Evolutionary conservation across 1,140 invertebrate species (phyloP), one percentile per base, ranked within the genome.

Genomic region (Pectinophora gossypiella): DNA sequence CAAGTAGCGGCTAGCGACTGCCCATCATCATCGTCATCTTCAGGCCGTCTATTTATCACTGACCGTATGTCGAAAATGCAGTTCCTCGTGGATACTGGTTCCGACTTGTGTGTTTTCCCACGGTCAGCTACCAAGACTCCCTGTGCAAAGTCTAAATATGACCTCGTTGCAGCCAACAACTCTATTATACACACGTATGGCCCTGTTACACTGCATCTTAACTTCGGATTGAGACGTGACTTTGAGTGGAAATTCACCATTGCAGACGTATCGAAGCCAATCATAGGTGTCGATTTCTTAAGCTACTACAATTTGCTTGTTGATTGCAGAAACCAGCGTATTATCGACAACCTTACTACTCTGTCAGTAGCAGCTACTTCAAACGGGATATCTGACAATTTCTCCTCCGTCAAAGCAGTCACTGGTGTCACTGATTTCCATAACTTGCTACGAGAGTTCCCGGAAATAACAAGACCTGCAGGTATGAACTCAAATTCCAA

Each of bases 261-360:
- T 0, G 85, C 84, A 1, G 75, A 87, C 42, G 68, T 88, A 3
- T 43, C 57, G 0, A 64, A 48, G 10, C 61, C 59, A 0, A 68
- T 68, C 16, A 59, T 88, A 3, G 82, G 85, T 4, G 73, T 78
- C 0, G 83, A 89, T 58, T 83, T 89, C 27, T 46, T 83, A 15
- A 53, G 16, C 13, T 56, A 61, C 42, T 78, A 64, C 43, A 45
- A 51, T 21, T 47, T 79, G 12, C 46, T 83, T 4, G 70, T 81
- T 5, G 69, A 81, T 42, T 64, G 64, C 21, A 51, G 48, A 16
- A 61, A 64, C 10, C 61, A 68, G 9, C 59, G 62, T 10, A 36
- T 66, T 0, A 48, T 73, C 2, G 72, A 75, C 22, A 22, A 15
- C 3, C 18, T 49, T 3, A 70, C 68, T 9, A 44, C 60, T 51